Conservation (phyloP, 2,113 vertebrate genomes). For the Brachionichthys hirsutus region DNA sequence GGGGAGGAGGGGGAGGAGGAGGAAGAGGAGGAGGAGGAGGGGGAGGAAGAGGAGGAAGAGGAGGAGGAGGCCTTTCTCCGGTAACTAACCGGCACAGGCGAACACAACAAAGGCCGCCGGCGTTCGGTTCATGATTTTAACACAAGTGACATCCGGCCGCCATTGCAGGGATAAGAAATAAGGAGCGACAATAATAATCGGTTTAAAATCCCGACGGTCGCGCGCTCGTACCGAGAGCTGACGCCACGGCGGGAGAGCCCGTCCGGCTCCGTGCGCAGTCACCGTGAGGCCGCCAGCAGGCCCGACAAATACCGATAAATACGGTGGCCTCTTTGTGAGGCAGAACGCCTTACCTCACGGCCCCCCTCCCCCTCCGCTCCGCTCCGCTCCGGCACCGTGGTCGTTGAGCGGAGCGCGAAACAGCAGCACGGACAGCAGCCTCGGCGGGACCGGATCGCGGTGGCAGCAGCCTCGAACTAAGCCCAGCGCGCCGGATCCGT, state of each 20-base stretch:
- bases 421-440: neutral
- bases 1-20: too few species aligned
- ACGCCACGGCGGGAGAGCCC: too few species aligned
- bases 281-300: neutral
- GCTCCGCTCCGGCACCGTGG: slow-evolving; percentile 48
- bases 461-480: neutral
- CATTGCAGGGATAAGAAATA: slow-evolving; percentile 15
- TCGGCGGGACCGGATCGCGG: neutral
- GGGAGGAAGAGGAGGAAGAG: too few species aligned
- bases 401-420: neutral
- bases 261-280: neutral
- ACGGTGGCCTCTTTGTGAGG: slow-evolving; percentile 59
- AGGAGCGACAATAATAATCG: slow-evolving; percentile 15
- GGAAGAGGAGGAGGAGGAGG: too few species aligned
- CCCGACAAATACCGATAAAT: slow-evolving; percentile 17
- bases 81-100: neutral
- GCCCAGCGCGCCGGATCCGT: slow-evolving; percentile 18
- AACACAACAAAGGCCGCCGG: slow-evolving; percentile 11
- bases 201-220: slow-evolving; percentile 3
- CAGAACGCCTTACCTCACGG: slow-evolving; percentile 66
- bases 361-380: slow-evolving; percentile 66
- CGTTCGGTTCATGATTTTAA: neutral
- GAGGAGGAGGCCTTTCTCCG: neutral
- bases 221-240: neutral
- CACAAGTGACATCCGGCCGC: slow-evolving; percentile 1